Evolutionary conservation across 2,797 vertebrate species (phyloP).

Genomic region (Cryptoprocta ferox): DNA sequence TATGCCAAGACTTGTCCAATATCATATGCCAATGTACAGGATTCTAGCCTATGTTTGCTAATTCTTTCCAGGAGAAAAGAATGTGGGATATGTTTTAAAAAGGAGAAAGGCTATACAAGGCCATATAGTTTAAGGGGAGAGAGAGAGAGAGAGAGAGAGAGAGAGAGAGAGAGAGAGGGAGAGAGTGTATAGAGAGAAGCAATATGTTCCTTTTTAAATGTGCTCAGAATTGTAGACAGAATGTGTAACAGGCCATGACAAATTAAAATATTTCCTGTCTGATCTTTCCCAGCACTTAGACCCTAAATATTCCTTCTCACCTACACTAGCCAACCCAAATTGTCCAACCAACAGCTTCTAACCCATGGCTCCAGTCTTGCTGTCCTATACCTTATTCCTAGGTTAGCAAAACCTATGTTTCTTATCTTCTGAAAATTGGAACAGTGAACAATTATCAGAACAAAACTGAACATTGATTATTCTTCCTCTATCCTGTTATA

Average conservation of each 20-base stretch:
- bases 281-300: neutral
- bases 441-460: neutral
- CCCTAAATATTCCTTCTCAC: neutral
- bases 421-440: neutral
- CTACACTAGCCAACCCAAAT: neutral
- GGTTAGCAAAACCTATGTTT: neutral
- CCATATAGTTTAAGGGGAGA: neutral
- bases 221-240: neutral
- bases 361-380: neutral
- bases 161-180: no score
- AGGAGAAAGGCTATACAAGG: neutral
- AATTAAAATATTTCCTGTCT: neutral
- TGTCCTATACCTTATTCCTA: neutral
- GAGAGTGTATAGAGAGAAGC: no score
- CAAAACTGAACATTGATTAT: neutral
- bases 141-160: neutral
- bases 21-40: neutral
- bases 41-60: neutral
- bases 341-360: neutral
- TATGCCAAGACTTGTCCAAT: neutral
- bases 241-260: neutral
- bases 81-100: neutral
- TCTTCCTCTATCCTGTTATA: neutral
- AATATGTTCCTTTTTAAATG: neutral
- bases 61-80: neutral